phyloP scores from a whole-genome alignment of 2,888 invertebrate species.

The Girardia tigrina region DNA sequence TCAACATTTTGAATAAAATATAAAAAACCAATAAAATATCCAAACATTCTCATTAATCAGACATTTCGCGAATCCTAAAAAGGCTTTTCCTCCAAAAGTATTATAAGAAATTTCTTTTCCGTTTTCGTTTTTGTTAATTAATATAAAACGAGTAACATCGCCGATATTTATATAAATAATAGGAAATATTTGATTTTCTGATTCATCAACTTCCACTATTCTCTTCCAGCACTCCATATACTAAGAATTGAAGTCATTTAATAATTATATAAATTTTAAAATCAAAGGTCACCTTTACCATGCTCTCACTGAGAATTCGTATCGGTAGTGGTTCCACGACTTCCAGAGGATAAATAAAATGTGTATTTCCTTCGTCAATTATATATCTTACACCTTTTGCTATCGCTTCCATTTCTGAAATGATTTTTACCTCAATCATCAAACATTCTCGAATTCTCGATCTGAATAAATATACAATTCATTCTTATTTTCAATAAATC shows the following conservation, averaged over 20 bases:
- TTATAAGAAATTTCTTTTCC: not conserved
- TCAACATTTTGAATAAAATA: no score
- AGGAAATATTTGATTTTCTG: not conserved
- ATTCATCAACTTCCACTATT: not conserved
- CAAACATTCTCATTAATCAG: not conserved
- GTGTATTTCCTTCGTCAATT: no score
- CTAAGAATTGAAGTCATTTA: no score
- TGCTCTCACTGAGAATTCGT: no score
- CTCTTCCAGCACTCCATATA: not conserved
- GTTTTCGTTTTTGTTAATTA: not conserved
- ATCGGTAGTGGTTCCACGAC: no score
- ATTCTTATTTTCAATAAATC: no score
- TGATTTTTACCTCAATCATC: not conserved
- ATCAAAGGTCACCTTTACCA: no score
- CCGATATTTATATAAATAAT: not conserved
- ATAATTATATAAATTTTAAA: no score
- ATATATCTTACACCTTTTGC: not conserved
- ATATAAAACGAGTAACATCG: not conserved
- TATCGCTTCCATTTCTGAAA: not conserved
- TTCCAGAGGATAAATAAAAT: no score
- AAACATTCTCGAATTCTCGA: no score
- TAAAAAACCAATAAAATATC: no score
- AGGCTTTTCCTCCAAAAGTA: not conserved
- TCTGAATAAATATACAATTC: no score
- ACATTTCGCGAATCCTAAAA: constrained; percentile 4